Base-by-base conservation (phyloP, 2,113 vertebrate genomes). In the Grus americana region DNA sequence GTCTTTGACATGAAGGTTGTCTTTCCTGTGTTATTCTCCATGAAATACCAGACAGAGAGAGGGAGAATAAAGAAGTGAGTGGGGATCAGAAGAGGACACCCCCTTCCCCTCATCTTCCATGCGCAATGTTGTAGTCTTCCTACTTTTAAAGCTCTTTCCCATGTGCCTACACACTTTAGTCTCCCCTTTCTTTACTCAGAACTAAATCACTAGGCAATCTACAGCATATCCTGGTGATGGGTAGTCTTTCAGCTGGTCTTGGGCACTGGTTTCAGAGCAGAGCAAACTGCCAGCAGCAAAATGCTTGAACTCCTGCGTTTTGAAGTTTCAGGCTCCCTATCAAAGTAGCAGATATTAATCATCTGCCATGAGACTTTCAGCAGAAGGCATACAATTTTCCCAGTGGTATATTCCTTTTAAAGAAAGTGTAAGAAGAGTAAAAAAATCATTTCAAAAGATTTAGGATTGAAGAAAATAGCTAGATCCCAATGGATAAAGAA, bases 271-370 rank as follows among this genome's bases (percentile, higher is more conserved):
- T 93, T 92, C 92, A 93, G 88, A 94, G 92, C 72, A 95, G 73
- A 95, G 57, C 73, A 93, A 92, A 91, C 86, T 79, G 87, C 92
- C 85, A 76, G 86, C 86, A 97, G 92, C 78, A 91, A 96, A 97
- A 96, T n/a, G 63, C 92, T 93, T 95, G 68, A 96, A 87, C 75
- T 93, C 66, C 58, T 59, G n/a, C 22, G 74, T 93, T 95, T 91
- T 94, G 86, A 97, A 93, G 86, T 93, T 96, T 91, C 86, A 95
- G 75, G 59, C 66, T 96, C 36, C 57, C 90, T 96, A 90, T 95
- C 93, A 95, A 94, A 95, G 88, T 40, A 86, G 59, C 59, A 95
- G 86, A 93, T 96, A 96, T 89, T 93, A 95, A 95, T 95, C 92
- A 82, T 85, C 78, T 91, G 54, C 86, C 70, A 54, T 0, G 9